phyloP scores from a whole-genome alignment of 2,113 vertebrate species.

The Narcine bancroftii region DNA sequence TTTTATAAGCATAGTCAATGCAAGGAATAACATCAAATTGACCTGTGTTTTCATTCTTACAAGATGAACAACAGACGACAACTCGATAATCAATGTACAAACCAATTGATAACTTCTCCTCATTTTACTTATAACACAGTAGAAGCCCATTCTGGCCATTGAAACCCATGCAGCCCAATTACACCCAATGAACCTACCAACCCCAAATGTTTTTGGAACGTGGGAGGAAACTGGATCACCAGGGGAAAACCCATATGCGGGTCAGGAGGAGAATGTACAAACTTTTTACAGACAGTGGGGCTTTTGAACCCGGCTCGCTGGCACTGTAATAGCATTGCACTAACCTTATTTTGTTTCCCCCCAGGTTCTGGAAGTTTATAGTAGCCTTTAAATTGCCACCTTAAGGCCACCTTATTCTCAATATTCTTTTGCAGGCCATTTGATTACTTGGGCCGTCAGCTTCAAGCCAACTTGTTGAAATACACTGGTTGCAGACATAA shows the following conservation, averaged over 20 bases:
- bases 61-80: background rate
- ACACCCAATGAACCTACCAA: no score
- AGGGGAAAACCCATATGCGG: no score
- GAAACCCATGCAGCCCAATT: no score
- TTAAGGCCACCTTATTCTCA: background rate
- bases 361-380: background rate
- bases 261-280: no score
- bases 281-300: no score
- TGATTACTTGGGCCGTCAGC: background rate
- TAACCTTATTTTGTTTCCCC: no score
- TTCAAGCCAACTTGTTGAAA: background rate
- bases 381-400: background rate
- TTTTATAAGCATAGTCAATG: slow-evolving; percentile 22
- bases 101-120: background rate
- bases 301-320: no score
- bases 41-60: background rate
- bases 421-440: background rate
- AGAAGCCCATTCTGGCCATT: no score
- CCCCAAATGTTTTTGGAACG: no score
- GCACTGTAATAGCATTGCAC: no score
- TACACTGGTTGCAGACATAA: background rate
- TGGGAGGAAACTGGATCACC: no score
- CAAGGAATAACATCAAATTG: background rate
- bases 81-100: background rate
- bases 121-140: no score